Percentiles rank a stretch among this genome's conserved stretches.
Conservation (phyloP, 2,113 vertebrate genomes). For the Oreocharis arfaki region DNA sequence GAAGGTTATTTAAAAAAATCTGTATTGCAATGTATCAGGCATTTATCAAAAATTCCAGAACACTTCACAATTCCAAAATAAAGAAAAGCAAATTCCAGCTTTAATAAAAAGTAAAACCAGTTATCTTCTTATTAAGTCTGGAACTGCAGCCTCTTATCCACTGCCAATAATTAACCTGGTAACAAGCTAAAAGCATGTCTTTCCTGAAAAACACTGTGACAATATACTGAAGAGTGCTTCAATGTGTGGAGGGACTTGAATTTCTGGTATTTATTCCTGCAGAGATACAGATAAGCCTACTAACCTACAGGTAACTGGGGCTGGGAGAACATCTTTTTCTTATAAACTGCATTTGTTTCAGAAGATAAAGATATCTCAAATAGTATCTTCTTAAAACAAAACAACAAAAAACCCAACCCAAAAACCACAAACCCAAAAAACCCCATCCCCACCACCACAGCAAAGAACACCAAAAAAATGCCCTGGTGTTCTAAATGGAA, state of each 20-base stretch:
- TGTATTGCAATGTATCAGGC: neutral
- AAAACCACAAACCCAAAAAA: neutral
- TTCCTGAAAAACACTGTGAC: neutral
- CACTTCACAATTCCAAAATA: neutral
- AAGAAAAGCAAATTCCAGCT: neutral
- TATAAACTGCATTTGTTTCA: neutral
- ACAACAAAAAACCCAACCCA: neutral
- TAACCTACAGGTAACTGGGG: neutral
- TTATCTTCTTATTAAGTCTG: neutral
- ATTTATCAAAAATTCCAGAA: neutral
- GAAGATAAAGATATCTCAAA: neutral
- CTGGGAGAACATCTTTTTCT: neutral
- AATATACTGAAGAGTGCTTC: neutral
- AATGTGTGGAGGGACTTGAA: neutral
- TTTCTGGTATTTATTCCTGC: neutral
- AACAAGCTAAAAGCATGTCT: neutral
- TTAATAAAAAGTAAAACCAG: neutral
- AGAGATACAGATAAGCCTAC: neutral
- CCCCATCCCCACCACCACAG: neutral
- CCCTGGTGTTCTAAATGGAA: neutral
- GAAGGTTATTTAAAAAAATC: neutral
- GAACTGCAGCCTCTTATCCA: neutral
- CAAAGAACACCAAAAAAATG: neutral
- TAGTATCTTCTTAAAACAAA: neutral
- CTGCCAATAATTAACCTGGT: neutral